Evolutionary conservation across 2,888 invertebrate species (phyloP).

Genomic region (Tubiluchus corallicola): DNA sequence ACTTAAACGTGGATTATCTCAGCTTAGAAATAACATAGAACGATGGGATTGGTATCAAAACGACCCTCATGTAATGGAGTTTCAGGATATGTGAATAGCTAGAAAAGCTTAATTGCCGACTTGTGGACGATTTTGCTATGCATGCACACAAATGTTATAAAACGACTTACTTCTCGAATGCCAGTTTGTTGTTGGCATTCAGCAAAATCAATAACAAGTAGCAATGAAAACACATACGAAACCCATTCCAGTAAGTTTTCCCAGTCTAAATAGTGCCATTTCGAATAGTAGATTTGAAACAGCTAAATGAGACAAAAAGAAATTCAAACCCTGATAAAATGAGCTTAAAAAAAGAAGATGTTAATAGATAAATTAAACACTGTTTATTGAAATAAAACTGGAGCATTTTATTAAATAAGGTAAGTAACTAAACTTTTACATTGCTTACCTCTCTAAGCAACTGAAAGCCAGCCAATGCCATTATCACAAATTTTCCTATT

Average conservation of each 20-base stretch:
- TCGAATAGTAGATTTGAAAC: slow-evolving; percentile 29
- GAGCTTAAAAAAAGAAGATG: not conserved
- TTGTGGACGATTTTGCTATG: too few species aligned
- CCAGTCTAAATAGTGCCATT: slow-evolving; percentile 30
- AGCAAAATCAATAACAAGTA: slow-evolving; percentile 31
- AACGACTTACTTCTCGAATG: slow-evolving; percentile 27
- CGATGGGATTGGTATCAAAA: too few species aligned
- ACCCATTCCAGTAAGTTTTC: slow-evolving; percentile 34
- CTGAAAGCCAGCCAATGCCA: slow-evolving; percentile 28
- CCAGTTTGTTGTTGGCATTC: slow-evolving; percentile 27
- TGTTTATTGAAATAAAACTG: too few species aligned
- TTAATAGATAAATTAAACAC: not conserved
- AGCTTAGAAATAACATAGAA: too few species aligned
- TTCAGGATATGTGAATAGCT: too few species aligned
- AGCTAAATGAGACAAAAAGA: slow-evolving; percentile 26
- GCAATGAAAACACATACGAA: slow-evolving; percentile 31
- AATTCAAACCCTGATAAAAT: not conserved
- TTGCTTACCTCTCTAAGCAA: slow-evolving; percentile 28
- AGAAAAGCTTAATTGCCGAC: too few species aligned
- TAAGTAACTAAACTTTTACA: too few species aligned
- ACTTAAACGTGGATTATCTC: too few species aligned
- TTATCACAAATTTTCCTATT: slow-evolving; percentile 26
- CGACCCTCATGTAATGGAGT: too few species aligned
- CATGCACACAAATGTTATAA: too few species aligned
- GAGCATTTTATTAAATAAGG: too few species aligned